A percentile compares a stretch with the other conserved stretches of the same genome.
Conservation (phyloP, 2,113 vertebrate species). For the Lepus europaeus region DNA sequence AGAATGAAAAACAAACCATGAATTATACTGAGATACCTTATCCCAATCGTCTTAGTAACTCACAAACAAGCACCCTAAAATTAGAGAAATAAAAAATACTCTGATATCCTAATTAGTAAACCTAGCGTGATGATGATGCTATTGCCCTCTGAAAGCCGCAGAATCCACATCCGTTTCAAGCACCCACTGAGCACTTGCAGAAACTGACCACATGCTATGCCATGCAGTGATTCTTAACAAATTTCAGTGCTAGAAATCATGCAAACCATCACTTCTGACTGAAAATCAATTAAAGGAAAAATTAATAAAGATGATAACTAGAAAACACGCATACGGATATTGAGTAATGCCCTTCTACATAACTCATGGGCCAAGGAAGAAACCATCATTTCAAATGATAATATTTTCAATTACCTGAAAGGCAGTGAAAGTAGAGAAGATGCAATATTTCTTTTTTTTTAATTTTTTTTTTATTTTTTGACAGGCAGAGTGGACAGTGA, state of each 20-base stretch:
- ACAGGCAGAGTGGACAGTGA: no score
- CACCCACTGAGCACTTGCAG: background rate
- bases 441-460: no score
- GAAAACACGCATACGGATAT: background rate
- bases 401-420: background rate
- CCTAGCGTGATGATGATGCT: background rate
- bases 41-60: background rate
- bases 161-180: no score
- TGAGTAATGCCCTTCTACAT: background rate
- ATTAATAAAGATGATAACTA: background rate
- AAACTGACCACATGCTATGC: background rate
- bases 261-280: background rate
- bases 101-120: rapidly evolving
- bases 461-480: no score
- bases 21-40: background rate
- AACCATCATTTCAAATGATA: background rate
- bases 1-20: background rate
- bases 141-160: background rate
- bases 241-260: background rate
- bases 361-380: background rate
- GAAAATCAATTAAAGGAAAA: background rate
- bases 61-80: background rate
- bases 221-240: background rate
- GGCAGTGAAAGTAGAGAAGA: background rate
- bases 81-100: background rate